Evolutionary conservation across 2,888 invertebrate genomes (phyloP).

Genomic region (Yponomeuta cagnagella): DNA sequence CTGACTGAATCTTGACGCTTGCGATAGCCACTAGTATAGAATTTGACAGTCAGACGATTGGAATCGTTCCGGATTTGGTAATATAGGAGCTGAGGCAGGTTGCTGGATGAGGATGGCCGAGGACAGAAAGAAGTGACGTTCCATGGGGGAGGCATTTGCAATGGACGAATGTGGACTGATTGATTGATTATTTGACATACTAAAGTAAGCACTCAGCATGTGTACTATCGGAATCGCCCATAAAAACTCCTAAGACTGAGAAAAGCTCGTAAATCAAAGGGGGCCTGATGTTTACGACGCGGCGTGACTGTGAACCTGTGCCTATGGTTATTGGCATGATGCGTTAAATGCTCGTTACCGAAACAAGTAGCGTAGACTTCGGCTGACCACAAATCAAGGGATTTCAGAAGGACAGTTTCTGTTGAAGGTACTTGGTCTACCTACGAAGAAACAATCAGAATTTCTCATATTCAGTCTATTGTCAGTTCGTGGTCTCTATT

Average conservation of each 20-base stretch:
- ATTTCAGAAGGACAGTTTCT: not conserved
- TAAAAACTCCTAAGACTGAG: conserved; percentile 24
- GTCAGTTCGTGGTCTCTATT: too few relatives aligned
- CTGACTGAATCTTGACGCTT: too few relatives aligned
- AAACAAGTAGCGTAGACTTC: not conserved
- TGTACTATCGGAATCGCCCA: not conserved
- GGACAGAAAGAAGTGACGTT: too few relatives aligned
- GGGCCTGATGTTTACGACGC: not conserved
- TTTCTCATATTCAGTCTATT: not conserved
- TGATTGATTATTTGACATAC: too few relatives aligned
- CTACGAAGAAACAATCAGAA: not conserved
- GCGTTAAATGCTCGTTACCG: conserved; percentile 2
- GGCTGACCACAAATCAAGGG: not conserved
- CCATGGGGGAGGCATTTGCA: too few relatives aligned
- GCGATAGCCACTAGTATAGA: too few relatives aligned
- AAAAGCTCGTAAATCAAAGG: conserved; percentile 14
- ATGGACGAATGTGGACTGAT: too few relatives aligned
- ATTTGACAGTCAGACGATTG: too few relatives aligned
- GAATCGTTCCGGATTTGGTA: too few relatives aligned
- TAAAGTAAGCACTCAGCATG: too few relatives aligned
- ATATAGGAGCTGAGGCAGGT: too few relatives aligned
- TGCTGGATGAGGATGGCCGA: too few relatives aligned
- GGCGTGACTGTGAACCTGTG: conserved; percentile 1
- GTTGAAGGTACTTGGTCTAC: not conserved
- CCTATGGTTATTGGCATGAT: not conserved